Evolutionary conservation across 2,113 vertebrate species (phyloP).

Genomic region (Prionailurus viverrinus): DNA sequence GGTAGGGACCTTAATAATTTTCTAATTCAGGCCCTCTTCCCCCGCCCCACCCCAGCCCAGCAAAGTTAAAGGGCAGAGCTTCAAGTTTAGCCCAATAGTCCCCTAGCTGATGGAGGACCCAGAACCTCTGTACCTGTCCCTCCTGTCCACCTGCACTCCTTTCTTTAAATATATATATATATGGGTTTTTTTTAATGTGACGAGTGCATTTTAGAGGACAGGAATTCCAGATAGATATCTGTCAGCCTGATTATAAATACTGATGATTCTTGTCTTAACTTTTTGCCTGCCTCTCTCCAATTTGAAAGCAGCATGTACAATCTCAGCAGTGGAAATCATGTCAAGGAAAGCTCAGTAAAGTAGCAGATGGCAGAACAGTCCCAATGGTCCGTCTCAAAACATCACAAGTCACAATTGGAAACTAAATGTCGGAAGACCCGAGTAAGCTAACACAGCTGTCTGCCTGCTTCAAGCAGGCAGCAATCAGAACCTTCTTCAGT

Average conservation of each 20-base stretch:
- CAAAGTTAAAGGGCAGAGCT: not conserved
- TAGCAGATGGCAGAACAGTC: not conserved
- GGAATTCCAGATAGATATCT: constrained; percentile 14
- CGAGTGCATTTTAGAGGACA: not conserved
- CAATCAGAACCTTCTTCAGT: not conserved
- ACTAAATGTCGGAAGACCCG: not conserved
- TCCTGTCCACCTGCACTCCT: not conserved
- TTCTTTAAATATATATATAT: not conserved
- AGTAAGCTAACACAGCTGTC: not conserved
- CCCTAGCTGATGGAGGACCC: not conserved
- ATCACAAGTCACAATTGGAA: constrained; percentile 6
- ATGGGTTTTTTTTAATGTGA: not conserved
- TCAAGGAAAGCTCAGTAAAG: constrained; percentile 51
- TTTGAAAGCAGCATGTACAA: constrained; percentile 13
- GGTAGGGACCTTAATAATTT: not conserved
- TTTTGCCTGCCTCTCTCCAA: constrained; percentile 1
- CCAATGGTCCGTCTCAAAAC: not conserved
- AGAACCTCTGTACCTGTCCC: not conserved
- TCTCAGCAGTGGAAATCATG: not conserved
- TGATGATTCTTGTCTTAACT: constrained; percentile 27
- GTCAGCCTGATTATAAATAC: constrained; percentile 16
- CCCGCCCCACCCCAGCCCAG: not conserved
- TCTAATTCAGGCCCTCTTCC: not conserved
- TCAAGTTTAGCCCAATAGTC: not conserved
- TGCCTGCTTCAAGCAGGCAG: not conserved